These are phyloP conservation scores for Spea multiplicata DNA, from an alignment of 2,113 vertebrate species.

Conservation along the genomic window DNA sequence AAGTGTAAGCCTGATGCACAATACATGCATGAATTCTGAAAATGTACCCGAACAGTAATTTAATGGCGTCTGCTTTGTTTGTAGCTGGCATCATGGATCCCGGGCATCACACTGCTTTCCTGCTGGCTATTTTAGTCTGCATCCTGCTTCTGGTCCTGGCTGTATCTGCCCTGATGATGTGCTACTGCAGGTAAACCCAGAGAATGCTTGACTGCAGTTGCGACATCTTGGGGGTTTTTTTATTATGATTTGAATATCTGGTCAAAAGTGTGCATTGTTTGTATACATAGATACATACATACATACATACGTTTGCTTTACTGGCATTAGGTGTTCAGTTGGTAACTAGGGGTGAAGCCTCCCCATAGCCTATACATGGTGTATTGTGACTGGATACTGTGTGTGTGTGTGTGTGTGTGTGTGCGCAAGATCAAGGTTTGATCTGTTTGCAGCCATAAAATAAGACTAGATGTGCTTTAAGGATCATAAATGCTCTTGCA, in stretches of 20 bases:
- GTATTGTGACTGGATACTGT: no score
- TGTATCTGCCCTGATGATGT: conserved; percentile 9
- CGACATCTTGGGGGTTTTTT: background rate
- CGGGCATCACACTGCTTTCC: conserved; percentile 23
- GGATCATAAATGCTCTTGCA: no score
- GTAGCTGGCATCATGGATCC: conserved; percentile 23
- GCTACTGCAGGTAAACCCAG: conserved; percentile 41
- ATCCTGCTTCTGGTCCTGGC: conserved; percentile 42
- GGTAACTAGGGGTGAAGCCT: background rate
- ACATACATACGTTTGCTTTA: no score
- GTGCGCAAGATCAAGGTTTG: no score
- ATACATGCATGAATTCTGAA: no score
- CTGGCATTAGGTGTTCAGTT: background rate
- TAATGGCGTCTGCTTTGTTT: background rate
- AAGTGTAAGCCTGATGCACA: no score
- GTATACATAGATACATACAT: no score
- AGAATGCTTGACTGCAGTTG: background rate
- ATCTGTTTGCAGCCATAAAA: no score
- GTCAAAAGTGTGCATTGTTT: no score
- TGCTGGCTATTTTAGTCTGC: conserved; percentile 45
- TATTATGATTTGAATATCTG: background rate
- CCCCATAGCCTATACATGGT: background rate
- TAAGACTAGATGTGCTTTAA: no score
- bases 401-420: no score
- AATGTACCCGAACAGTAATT: no score